These are phyloP conservation scores for Seriola rivoliana DNA, from an alignment of 2,113 vertebrate species.

Conservation along the genomic window DNA sequence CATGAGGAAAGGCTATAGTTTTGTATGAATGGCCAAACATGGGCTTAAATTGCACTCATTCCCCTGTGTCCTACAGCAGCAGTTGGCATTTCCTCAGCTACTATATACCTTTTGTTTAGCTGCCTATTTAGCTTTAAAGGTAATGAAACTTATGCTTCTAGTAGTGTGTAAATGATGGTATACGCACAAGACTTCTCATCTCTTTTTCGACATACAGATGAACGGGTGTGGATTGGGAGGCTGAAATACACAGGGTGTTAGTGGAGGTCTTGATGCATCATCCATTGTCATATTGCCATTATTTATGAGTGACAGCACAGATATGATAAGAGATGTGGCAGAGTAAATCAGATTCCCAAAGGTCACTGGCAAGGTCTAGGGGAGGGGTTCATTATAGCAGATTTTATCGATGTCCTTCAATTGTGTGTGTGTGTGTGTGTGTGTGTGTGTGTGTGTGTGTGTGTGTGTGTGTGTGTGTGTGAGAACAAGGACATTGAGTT, in stretches of 20 bases:
- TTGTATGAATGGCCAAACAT: neutral
- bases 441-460: constrained; percentile 18
- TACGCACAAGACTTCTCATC: neutral
- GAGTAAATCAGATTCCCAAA: constrained; percentile 69
- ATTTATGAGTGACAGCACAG: constrained; percentile 74
- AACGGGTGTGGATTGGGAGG: constrained; percentile 3
- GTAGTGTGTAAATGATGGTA: neutral
- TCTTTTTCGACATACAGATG: constrained; percentile 4
- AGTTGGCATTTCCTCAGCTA: neutral
- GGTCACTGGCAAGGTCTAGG: constrained; percentile 75
- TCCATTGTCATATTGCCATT: constrained; percentile 55
- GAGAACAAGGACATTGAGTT: constrained; percentile 13
- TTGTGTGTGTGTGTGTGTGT: constrained; percentile 45
- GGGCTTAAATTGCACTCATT: neutral
- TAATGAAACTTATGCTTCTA: neutral
- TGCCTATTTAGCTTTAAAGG: constrained; percentile 10
- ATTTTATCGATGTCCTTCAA: constrained; percentile 78
- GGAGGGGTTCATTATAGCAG: constrained; percentile 72
- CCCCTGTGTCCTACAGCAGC: neutral
- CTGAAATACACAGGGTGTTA: constrained; percentile 29
- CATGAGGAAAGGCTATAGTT: neutral
- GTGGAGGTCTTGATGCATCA: constrained; percentile 53
- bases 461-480: neutral
- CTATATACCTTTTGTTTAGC: neutral
- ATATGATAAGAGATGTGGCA: constrained; percentile 73